Evolutionary conservation across 2,797 vertebrate species (phyloP), one percentile per base, ranked within the genome.

Genomic region (Chrysocyon brachyurus): DNA sequence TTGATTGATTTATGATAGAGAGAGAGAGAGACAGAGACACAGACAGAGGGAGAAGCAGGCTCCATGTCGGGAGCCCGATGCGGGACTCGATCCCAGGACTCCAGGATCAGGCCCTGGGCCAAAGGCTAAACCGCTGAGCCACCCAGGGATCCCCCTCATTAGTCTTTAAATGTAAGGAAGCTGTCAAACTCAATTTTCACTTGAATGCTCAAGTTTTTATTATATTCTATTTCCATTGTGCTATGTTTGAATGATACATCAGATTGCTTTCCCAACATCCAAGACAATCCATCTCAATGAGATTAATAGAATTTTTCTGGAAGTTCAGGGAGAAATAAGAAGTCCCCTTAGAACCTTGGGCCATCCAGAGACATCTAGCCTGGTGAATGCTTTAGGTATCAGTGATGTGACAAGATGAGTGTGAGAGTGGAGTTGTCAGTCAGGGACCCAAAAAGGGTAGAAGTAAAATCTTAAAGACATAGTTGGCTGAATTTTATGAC

Each of bases 251-350:
- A 8, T 75, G 36, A 66, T 40, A n/a, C 79, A 64, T 91, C 56
- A 72, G 54, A 22, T 63, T 94, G 82, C 56, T 94, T 95, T 94
- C 40, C 66, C 87, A 90, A 61, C 36, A 78, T 56, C 36, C 78
- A 89, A 92, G 90, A 46, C 15, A 82, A 61, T 21, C 17, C 5
- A 73, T 26, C 82, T 72, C 91, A 77, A 8, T 78, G 46, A 79
- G 24, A 94, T 40, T 31, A 46, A 87, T 78, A 11, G 33, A 57
- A 61, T 68, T 93, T 94, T 88, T 75, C 56, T 96, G 79, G 57
- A 93, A 57, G 33, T 68, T 94, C 73, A 64, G n/a, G 52, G 61
- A 87, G 28, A 93, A 83, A 84, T 46, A 72, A 84, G 22, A 40
- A 68, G 31, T 82, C 78, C 61, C 40, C 70, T 90, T 28, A 81